Conservation (phyloP, 2,797 vertebrate genomes). For the Chloroceryle inda region DNA sequence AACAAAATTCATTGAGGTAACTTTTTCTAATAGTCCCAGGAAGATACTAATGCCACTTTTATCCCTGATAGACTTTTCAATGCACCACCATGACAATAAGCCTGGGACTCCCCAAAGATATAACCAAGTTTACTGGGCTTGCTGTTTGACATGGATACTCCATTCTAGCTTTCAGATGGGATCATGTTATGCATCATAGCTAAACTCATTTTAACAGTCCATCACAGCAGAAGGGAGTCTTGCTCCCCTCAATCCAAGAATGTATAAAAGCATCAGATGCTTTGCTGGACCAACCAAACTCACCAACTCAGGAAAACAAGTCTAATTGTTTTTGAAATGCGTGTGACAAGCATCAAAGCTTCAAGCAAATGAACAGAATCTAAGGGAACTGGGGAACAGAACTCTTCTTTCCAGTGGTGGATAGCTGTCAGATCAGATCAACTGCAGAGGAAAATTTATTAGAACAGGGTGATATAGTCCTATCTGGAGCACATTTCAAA, state of each 20-base stretch:
- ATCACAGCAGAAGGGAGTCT: background rate
- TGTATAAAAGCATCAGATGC: background rate
- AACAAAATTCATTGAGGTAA: background rate
- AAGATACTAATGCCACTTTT: background rate
- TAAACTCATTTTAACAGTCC: background rate
- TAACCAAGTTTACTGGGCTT: background rate
- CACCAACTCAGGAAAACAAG: background rate
- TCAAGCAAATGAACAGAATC: background rate
- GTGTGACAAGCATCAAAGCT: background rate
- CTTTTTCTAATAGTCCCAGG: background rate
- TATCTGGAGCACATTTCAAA: background rate
- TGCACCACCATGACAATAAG: background rate
- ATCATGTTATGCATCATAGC: background rate
- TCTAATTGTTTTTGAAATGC: conserved; percentile 4
- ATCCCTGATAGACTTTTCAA: background rate
- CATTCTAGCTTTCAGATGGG: background rate
- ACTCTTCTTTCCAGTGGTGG: background rate
- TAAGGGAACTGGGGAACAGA: background rate
- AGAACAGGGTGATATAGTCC: background rate
- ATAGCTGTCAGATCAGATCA: background rate
- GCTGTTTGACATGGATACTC: background rate
- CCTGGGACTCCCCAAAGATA: background rate
- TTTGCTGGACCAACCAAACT: background rate
- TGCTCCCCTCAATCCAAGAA: background rate
- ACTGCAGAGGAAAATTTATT: background rate